Percentiles rank a stretch among this genome's conserved stretches.
Conservation (phyloP, 2,797 vertebrate species). For the Sternarchorhynchus goeldii region DNA sequence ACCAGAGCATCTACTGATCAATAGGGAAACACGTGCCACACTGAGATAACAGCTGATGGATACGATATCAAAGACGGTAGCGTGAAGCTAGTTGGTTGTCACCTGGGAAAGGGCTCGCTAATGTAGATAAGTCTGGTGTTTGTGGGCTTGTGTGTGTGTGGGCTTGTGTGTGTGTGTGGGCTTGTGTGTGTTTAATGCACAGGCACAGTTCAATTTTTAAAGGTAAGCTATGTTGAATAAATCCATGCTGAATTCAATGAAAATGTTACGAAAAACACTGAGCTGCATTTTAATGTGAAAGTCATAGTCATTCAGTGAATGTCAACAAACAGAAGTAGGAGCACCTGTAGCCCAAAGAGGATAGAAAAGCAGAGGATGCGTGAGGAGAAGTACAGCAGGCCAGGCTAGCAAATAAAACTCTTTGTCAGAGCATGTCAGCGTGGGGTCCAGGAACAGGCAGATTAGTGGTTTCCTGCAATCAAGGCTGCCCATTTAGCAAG, state of each 20-base stretch:
- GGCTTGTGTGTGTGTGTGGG: not conserved
- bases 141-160: not conserved
- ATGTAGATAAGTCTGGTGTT: slow-evolving; percentile 32
- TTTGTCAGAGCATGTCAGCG: slow-evolving; percentile 14
- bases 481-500: slow-evolving; percentile 10
- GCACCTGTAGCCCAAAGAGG: not conserved
- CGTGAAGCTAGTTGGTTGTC: slow-evolving; percentile 1
- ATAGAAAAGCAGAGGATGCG: not conserved
- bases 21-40: slow-evolving; percentile 60
- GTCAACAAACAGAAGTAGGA: not conserved
- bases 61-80: slow-evolving; percentile 5
- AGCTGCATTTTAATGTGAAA: no score
- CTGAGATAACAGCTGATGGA: slow-evolving; percentile 16
- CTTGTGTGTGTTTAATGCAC: not conserved
- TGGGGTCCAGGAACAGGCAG: not conserved
- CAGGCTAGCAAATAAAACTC: slow-evolving; percentile 16
- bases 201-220: no score
- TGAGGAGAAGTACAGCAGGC: not conserved
- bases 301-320: no score
- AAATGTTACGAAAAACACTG: no score
- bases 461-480: slow-evolving; percentile 40
- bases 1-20: slow-evolving; percentile 67
- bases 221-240: no score
- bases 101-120: not conserved
- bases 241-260: no score